phyloP scores from a whole-genome alignment of 23 tunicate species.

The Botrylloides violaceus region DNA sequence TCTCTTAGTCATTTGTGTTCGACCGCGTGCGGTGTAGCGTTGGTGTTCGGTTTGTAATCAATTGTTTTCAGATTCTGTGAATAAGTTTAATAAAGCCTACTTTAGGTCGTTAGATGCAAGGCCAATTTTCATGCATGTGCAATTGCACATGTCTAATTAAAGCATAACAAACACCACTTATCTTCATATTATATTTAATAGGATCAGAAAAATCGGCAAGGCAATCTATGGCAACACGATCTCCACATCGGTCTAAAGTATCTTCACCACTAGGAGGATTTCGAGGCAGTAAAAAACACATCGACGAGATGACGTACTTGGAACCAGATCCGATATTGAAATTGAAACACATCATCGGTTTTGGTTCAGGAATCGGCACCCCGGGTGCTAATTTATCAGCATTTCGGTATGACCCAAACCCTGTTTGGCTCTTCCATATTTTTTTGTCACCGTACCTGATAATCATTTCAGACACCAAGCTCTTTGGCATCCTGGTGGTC shows the following conservation, averaged over 20 bases:
- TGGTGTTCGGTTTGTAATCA: too few relatives aligned
- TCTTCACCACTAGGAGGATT: conserved; percentile 6
- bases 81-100: too few relatives aligned
- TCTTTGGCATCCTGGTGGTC: conserved; percentile 63
- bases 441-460: background rate
- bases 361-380: conserved; percentile 37
- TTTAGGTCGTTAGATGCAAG: too few relatives aligned
- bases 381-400: conserved; percentile 7
- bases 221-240: background rate
- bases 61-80: too few relatives aligned
- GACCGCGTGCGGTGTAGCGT: too few relatives aligned
- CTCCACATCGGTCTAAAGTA: background rate
- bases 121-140: too few relatives aligned
- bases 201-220: background rate
- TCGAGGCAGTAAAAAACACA: background rate
- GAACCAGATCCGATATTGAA: conserved; percentile 70
- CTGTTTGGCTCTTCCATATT: background rate
- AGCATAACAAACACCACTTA: too few relatives aligned
- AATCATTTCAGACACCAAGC: conserved; percentile 35
- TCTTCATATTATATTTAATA: background rate
- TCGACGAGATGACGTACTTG: conserved; percentile 14
- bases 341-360: conserved; percentile 44
- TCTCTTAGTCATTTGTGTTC: too few relatives aligned
- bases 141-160: too few relatives aligned
- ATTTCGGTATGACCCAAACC: conserved; percentile 16